These are phyloP conservation scores for Rosalia funebris DNA, from an alignment of 2,888 invertebrate genomes.

Conservation along the genomic window DNA sequence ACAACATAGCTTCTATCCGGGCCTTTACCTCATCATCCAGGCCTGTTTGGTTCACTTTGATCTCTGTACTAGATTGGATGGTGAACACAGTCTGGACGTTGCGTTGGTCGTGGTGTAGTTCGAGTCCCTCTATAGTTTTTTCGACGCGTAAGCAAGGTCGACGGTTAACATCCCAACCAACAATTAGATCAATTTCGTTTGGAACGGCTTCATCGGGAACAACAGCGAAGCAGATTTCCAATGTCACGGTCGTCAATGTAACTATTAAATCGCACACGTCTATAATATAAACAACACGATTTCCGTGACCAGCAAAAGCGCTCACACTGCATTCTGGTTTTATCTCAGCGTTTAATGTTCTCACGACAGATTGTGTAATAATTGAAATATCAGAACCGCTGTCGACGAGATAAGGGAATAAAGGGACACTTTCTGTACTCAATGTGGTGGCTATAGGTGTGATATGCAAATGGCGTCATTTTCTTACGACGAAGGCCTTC, in stretches of 20 bases:
- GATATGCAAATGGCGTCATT: constrained; percentile 30
- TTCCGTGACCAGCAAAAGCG: constrained; percentile 33
- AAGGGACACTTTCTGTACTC: constrained; percentile 24
- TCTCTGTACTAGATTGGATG: not conserved
- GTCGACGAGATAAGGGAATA: constrained; percentile 34
- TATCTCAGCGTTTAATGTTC: constrained; percentile 26
- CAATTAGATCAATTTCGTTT: constrained; percentile 10
- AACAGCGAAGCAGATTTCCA: constrained; percentile 36
- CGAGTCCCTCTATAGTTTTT: constrained; percentile 32
- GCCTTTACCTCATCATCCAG: not conserved
- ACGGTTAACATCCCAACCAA: constrained; percentile 5
- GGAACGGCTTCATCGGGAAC: constrained; percentile 34
- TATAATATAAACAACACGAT: constrained; percentile 32
- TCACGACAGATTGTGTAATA: constrained; percentile 30
- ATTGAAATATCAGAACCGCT: constrained; percentile 42
- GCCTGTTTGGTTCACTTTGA: not conserved
- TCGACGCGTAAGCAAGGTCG: constrained; percentile 28
- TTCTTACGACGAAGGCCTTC: constrained; percentile 23
- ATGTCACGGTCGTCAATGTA: constrained; percentile 32
- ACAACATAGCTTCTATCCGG: not conserved
- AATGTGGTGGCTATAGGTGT: constrained; percentile 40
- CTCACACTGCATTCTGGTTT: constrained; percentile 18
- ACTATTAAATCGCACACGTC: constrained; percentile 33
- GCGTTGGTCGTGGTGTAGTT: constrained; percentile 31
- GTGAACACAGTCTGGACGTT: constrained; percentile 30